A percentile compares a stretch with the other conserved stretches of the same genome.
Evolutionary conservation across 2,113 vertebrate genomes (phyloP).

Genomic region (Gambusia affinis): DNA sequence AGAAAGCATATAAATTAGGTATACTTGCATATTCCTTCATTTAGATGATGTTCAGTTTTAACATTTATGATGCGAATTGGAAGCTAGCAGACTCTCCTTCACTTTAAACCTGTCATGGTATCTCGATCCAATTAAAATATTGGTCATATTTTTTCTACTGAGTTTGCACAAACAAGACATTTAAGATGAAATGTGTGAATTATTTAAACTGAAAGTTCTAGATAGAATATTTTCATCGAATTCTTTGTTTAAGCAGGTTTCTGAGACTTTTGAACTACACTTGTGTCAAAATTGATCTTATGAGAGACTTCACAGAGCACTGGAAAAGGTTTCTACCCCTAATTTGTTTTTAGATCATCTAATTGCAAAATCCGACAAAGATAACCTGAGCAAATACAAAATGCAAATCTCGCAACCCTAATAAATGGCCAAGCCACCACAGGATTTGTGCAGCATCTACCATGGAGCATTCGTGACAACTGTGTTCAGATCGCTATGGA

Average conservation of each 20-base stretch:
- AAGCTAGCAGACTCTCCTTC: constrained; percentile 7
- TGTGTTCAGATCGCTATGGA: too few species aligned
- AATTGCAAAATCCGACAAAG: too few species aligned
- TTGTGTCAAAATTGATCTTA: too few species aligned
- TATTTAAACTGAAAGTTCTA: background rate
- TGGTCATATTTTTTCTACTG: constrained; percentile 21
- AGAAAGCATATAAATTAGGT: constrained; percentile 59
- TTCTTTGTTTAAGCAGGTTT: background rate
- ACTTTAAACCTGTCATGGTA: constrained; percentile 43
- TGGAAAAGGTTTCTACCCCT: too few species aligned
- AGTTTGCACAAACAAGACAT: background rate
- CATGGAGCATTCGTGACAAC: too few species aligned
- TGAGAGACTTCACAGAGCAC: too few species aligned
- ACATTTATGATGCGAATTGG: constrained; percentile 34
- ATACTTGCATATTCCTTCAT: constrained; percentile 42
- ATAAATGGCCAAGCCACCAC: too few species aligned
- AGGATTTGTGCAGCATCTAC: too few species aligned
- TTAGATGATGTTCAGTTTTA: constrained; percentile 55
- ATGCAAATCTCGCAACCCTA: too few species aligned
- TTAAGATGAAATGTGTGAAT: background rate
- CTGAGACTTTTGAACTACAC: background rate
- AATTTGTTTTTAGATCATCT: too few species aligned
- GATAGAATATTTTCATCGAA: background rate
- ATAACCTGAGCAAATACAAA: too few species aligned
- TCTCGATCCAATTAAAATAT: constrained; percentile 45